Evolutionary conservation across 35 echinoderm and acorn worm genomes (phyloP).

Genomic region (Heliocidaris erythrogramma): DNA sequence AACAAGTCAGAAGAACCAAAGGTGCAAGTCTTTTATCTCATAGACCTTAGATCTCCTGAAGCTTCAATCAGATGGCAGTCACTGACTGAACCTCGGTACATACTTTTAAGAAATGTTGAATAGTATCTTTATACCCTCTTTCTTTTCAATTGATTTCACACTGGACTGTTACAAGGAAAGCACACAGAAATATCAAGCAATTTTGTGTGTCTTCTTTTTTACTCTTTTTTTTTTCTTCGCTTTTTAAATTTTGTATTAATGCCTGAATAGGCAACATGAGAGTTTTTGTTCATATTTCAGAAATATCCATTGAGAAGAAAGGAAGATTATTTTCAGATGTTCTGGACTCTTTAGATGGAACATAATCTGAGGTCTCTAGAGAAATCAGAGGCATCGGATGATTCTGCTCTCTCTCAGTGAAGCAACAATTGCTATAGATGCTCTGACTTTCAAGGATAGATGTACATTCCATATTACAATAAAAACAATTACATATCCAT

Average conservation of each 20-base stretch:
- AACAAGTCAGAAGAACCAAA: too few species aligned
- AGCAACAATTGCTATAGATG: background rate
- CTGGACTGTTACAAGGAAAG: background rate
- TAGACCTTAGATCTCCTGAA: too few species aligned
- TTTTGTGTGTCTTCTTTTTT: background rate
- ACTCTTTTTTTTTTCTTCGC: background rate
- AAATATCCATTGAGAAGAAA: background rate
- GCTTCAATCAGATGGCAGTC: too few species aligned
- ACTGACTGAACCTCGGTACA: background rate
- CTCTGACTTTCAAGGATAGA: background rate
- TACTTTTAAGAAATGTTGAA: background rate
- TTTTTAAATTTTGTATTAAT: background rate
- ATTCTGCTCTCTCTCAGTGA: background rate
- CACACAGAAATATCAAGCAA: background rate
- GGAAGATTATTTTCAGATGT: background rate
- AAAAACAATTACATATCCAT: too few species aligned
- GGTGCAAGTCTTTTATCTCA: too few species aligned
- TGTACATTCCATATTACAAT: background rate
- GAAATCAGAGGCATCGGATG: background rate
- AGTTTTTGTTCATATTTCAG: constrained; percentile 5
- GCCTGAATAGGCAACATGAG: background rate
- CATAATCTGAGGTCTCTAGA: background rate
- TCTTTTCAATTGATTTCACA: background rate
- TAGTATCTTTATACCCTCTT: background rate
- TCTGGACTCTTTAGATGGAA: background rate